Conservation (phyloP, 2,888 invertebrate genomes). For the Xanthorhoe spadicearia region DNA sequence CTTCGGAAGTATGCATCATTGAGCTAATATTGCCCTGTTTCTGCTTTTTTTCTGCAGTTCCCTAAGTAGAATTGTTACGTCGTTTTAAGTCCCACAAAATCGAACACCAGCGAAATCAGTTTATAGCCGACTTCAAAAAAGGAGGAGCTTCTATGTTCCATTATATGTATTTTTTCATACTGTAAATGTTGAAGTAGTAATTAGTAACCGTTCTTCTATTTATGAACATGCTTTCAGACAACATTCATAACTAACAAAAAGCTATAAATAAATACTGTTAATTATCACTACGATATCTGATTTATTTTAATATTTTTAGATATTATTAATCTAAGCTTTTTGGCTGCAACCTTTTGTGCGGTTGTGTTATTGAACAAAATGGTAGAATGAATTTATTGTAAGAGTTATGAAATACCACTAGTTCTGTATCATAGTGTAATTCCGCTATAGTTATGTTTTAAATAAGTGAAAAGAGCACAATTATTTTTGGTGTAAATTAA, state of each 20-base stretch:
- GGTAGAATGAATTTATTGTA: constrained; percentile 16
- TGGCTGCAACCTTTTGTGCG: constrained; percentile 23
- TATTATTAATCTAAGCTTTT: constrained; percentile 16
- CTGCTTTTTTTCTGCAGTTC: neutral
- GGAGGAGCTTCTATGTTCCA: too few relatives aligned
- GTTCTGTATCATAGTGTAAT: constrained; percentile 30
- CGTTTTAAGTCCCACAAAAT: neutral
- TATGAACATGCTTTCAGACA: neutral
- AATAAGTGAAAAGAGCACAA: constrained; percentile 53
- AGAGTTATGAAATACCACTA: constrained; percentile 21
- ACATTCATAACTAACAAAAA: neutral
- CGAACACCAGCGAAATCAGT: neutral
- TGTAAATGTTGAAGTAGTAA: neutral
- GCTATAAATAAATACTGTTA: neutral
- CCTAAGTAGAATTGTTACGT: neutral
- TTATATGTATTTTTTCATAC: too few relatives aligned
- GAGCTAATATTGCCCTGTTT: neutral
- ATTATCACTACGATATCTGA: neutral
- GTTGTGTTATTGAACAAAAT: constrained; percentile 23
- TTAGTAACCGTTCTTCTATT: neutral
- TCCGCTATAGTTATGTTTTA: constrained; percentile 40
- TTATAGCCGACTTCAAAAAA: too few relatives aligned
- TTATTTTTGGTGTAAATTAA: constrained; percentile 59
- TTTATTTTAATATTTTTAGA: neutral
- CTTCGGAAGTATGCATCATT: too few relatives aligned